phyloP scores from a whole-genome alignment of 2,113 vertebrate genomes.

The Deroptyus accipitrinus region DNA sequence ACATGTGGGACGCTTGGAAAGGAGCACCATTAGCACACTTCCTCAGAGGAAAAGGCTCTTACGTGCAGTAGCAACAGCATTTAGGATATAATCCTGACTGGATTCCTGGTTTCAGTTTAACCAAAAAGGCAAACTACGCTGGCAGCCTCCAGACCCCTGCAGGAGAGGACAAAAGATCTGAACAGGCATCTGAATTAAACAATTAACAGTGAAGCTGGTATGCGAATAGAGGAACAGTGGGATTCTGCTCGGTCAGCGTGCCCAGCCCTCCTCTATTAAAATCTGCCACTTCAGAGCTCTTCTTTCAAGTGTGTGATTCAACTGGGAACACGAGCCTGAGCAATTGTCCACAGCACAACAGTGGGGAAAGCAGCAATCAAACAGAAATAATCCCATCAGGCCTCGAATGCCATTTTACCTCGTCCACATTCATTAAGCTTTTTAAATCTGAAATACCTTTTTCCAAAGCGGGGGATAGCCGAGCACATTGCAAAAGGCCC shows the following conservation, averaged over 20 bases:
- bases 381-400: background rate
- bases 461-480: rapidly evolving
- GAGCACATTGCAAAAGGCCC: rapidly evolving
- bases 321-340: rapidly evolving
- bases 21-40: rapidly evolving
- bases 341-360: rapidly evolving
- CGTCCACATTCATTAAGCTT: rapidly evolving
- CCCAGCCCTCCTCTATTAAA: background rate
- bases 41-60: background rate
- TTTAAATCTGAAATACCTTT: rapidly evolving
- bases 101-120: background rate
- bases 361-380: background rate
- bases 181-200: background rate
- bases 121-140: background rate
- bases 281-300: background rate
- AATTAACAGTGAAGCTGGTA: background rate
- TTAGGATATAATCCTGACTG: rapidly evolving
- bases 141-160: rapidly evolving
- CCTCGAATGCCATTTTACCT: rapidly evolving
- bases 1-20: rapidly evolving
- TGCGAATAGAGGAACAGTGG: background rate
- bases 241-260: background rate
- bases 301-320: background rate
- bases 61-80: rapidly evolving
- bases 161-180: background rate